phyloP scores from a whole-genome alignment of 2,797 vertebrate genomes.

The Vireo griseus region DNA sequence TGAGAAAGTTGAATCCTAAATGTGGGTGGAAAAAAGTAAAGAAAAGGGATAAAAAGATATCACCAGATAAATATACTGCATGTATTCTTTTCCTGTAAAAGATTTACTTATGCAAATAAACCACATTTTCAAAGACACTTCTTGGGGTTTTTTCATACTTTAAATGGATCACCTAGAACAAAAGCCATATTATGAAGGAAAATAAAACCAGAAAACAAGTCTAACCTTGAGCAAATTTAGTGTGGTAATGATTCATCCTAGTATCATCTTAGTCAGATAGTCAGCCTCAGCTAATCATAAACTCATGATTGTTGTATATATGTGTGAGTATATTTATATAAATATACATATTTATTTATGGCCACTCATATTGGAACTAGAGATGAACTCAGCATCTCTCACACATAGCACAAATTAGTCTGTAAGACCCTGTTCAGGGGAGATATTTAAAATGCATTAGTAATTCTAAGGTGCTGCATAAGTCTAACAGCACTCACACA shows the following conservation, averaged over 20 bases:
- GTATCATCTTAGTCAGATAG: constrained; percentile 63
- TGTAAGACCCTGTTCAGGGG: not conserved
- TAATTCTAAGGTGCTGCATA: not conserved
- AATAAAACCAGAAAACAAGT: constrained; percentile 38
- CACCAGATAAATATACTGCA: not conserved
- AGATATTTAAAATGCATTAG: not conserved
- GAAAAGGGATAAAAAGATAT: not conserved
- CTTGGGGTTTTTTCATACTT: not conserved
- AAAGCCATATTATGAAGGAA: not conserved
- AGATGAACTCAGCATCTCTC: not conserved
- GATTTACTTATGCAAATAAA: constrained; percentile 20
- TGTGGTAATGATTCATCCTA: constrained; percentile 66
- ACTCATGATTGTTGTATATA: constrained; percentile 42
- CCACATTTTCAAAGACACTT: not conserved
- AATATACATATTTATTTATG: not conserved
- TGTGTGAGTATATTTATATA: constrained; percentile 7
- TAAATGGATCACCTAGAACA: not conserved
- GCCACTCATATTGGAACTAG: not conserved
- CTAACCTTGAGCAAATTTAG: constrained; percentile 36
- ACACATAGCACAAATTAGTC: not conserved
- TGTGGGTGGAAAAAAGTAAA: constrained; percentile 10
- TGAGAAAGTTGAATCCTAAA: constrained; percentile 27
- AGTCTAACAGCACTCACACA: not conserved
- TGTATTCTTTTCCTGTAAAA: not conserved
- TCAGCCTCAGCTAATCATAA: constrained; percentile 65